phyloP scores from a whole-genome alignment of 2,888 invertebrate species.

The Melitaea athalia region DNA sequence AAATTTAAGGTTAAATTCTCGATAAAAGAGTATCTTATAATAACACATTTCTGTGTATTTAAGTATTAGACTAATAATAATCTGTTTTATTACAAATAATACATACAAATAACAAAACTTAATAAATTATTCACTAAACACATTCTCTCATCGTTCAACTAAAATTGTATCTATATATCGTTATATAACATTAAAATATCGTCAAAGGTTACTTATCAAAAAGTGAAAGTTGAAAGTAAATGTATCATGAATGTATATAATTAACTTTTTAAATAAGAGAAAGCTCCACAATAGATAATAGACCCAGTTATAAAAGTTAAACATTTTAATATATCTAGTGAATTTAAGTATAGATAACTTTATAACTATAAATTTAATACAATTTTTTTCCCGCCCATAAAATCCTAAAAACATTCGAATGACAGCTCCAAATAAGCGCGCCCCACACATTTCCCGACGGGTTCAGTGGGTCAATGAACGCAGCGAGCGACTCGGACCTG shows the following conservation, averaged over 20 bases:
- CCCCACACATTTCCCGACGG: slow-evolving; percentile 52
- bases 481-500: slow-evolving; percentile 56
- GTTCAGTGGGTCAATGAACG: slow-evolving; percentile 79
- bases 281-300: slow-evolving; percentile 19
- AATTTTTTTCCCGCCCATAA: slow-evolving; percentile 37
- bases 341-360: not conserved
- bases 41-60: too few species aligned
- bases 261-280: slow-evolving; percentile 30
- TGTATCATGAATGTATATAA: slow-evolving; percentile 29
- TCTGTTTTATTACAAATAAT: too few species aligned
- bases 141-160: not conserved
- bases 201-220: slow-evolving; percentile 36
- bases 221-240: slow-evolving; percentile 42
- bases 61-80: too few species aligned
- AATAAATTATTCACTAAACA: not conserved
- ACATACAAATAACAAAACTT: too few species aligned
- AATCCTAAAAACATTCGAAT: slow-evolving; percentile 37
- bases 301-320: slow-evolving; percentile 7
- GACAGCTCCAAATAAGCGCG: slow-evolving; percentile 40
- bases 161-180: not conserved
- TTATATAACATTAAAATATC: slow-evolving; percentile 14
- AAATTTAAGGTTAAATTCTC: too few species aligned
- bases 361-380: not conserved
- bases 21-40: too few species aligned
- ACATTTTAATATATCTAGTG: not conserved